These are phyloP conservation scores for Lophochroa leadbeateri DNA, from an alignment of 2,113 vertebrate genomes.

Conservation along the genomic window DNA sequence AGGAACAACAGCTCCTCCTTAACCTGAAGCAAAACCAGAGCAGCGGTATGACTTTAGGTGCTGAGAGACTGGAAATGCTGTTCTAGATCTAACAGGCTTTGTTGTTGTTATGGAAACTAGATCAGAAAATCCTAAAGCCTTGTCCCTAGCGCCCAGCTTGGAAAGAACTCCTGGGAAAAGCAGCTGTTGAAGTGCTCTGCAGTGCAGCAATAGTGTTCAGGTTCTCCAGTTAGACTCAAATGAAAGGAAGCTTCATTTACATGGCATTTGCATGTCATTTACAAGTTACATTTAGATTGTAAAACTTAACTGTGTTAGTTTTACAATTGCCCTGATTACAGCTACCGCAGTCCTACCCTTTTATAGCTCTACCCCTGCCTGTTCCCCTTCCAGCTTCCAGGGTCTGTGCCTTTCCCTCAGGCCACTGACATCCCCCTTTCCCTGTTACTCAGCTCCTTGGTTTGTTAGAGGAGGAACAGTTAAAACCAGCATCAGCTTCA, in stretches of 20 bases:
- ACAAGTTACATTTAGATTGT: neutral
- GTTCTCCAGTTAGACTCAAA: neutral
- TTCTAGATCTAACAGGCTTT: neutral
- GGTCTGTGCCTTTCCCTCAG: neutral
- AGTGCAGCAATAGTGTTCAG: neutral
- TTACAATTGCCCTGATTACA: neutral
- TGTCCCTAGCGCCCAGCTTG: neutral
- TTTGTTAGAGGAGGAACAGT: neutral
- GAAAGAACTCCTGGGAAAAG: neutral
- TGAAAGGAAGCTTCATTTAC: neutral
- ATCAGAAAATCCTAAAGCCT: neutral
- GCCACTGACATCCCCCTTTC: neutral
- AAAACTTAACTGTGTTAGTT: neutral
- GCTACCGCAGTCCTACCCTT: neutral
- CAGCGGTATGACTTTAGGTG: neutral
- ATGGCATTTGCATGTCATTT: no score
- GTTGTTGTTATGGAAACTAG: conserved; percentile 57
- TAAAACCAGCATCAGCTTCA: neutral
- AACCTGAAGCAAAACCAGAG: conserved; percentile 5
- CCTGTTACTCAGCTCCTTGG: neutral
- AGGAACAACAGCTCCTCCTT: conserved; percentile 10
- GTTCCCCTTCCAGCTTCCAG: neutral
- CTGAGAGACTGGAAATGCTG: neutral
- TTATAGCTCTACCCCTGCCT: neutral
- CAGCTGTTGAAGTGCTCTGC: neutral